Base-by-base conservation (phyloP, 2,888 invertebrate species). In the Athripsodes cinereus region DNA sequence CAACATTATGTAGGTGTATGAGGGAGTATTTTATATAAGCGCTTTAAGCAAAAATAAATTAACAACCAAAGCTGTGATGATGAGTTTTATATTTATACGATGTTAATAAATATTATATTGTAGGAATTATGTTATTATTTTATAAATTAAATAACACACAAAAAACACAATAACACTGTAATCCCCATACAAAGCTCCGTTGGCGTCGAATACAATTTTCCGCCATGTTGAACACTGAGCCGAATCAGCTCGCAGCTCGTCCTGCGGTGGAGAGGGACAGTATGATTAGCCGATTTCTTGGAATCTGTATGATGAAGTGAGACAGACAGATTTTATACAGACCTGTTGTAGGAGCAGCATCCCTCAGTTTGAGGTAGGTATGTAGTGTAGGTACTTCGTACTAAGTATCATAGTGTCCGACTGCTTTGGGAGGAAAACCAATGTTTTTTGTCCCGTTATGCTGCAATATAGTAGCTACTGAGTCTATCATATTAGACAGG, bases 191-290 rank as follows among this genome's bases (percentile, higher is more conserved):
- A 62, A 56, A 58, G 60, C 59, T 56, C 61, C 58, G 55, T 54
- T 58, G 73, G 71, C 76, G 78, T 74, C 78, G 75, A 76, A 78
- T 72, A 77, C 77, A 78, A 78, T 78, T 78, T 78, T 76, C 74
- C 76, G 77, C 69, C 68, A 71, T 70, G 71, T 62, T 72, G 75
- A 67, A 66, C 73, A 64, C 77, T 78, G 77, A 78, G 78, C 78
- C 78, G 78, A 78, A 78, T 78, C 63, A 74, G 75, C 59, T 56
- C 73, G 74, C 74, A 74, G 74, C 71, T 40, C 16, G 40, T 13
- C 5, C 51, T 13, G 44, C 22, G 57, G 46, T 52, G 40, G 46
- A 52, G 56, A 51, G 22, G 47, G 53, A 47, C 47, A 46, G 22
- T 46, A 16, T n/a, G 48, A 20, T 21, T 22, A n/a, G 18, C 40